Base-by-base conservation (phyloP, 2,888 invertebrate species). In the Oscheius myriophilus region DNA sequence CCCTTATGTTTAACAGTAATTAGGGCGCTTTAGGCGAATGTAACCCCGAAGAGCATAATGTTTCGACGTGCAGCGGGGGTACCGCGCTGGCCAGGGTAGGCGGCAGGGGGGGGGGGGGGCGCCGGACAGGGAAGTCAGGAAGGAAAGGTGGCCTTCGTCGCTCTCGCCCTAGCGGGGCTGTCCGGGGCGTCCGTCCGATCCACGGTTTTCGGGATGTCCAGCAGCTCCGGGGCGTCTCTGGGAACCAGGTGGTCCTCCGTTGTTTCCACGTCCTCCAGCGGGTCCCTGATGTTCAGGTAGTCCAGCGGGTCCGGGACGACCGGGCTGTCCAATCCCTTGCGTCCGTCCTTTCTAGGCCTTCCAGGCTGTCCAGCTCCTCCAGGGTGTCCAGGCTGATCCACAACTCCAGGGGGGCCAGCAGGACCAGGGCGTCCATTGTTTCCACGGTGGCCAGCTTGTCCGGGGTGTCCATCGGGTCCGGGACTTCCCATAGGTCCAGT, bases 381-480 rank as follows among this genome's bases (percentile, higher is more conserved):
- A 43, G 68, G 73, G 49, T 75, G 71, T 71, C 81, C 81, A 16
- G 70, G 72, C 23, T 58, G 46, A 69, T 80, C 80, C 57, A 78
- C 75, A 49, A 69, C 59, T 71, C 82, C 82, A 53, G 78, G 76
- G 16, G 69, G 74, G 67, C 82, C 82, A 54, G 73, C 70, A 72
- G 80, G 81, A 73, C 82, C 83, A 39, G 68, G 63, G 57, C 69
- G 67, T 72, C 80, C 80, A 23, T 76, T 72, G 51, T 67, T 68
- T 71, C 82, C 82, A n/a, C 67, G 52, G 52, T 75, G 69, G 62
- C 83, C 83, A 16, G 77, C 70, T 21, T 79, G 77, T 67, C 83
- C 83, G 54, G 78, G 77, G 18, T 70, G 75, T 68, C 82, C 83
- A 57, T 76, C 71, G 72, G 80, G 81, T 74, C 83, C 83, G 42